phyloP scores from a whole-genome alignment of 2,113 vertebrate genomes.

The Albula glossodonta region DNA sequence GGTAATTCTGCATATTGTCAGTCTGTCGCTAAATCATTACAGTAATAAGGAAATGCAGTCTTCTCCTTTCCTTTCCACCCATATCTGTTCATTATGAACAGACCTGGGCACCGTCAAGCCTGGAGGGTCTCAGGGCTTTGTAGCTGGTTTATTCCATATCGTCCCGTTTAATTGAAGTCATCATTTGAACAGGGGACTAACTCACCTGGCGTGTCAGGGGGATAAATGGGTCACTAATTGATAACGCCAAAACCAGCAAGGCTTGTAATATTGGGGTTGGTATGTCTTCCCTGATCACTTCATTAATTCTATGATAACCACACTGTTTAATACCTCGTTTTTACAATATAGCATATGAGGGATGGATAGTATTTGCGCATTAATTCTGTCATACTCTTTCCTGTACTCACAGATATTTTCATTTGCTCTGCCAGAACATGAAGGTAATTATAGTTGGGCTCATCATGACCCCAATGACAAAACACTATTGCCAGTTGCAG shows the following conservation, averaged over 20 bases:
- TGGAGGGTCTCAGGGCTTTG: not conserved
- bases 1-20: not conserved
- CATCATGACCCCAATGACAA: too few species aligned
- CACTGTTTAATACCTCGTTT: too few species aligned
- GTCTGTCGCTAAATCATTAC: not conserved
- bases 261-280: too few species aligned
- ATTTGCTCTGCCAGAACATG: too few species aligned
- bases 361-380: too few species aligned
- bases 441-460: too few species aligned
- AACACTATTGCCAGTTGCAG: too few species aligned
- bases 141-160: not conserved
- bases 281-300: not conserved
- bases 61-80: not conserved
- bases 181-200: not conserved
- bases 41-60: not conserved
- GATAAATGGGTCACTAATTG: not conserved
- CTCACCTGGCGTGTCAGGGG: not conserved
- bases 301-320: not conserved
- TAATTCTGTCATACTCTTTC: too few species aligned
- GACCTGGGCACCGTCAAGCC: not conserved
- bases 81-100: not conserved
- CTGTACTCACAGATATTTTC: too few species aligned
- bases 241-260: not conserved
- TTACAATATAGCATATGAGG: too few species aligned
- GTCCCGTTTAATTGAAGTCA: not conserved